Percentiles rank a stretch among this genome's conserved stretches.
phyloP scores from a whole-genome alignment of 2,888 invertebrate species.

The Rutpela maculata region DNA sequence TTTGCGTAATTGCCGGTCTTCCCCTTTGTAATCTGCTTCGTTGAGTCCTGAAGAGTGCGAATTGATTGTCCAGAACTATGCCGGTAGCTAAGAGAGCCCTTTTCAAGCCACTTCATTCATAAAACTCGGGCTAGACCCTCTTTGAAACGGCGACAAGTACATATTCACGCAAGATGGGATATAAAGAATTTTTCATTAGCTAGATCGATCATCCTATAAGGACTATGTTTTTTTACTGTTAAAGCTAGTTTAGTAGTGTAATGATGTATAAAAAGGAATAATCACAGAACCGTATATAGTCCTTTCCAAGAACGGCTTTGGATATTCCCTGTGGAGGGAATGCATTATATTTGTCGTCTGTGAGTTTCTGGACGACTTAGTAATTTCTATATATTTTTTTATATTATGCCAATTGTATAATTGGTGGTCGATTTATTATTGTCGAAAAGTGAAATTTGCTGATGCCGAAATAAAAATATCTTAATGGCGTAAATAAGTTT shows the following conservation, averaged over 20 bases:
- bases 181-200: background rate
- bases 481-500: too few relatives aligned
- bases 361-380: too few relatives aligned
- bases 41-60: constrained; percentile 25
- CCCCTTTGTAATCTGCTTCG: constrained; percentile 38
- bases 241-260: background rate
- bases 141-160: background rate
- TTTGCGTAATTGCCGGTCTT: constrained; percentile 42
- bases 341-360: too few relatives aligned
- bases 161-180: background rate
- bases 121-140: background rate
- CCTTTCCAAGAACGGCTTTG: too few relatives aligned
- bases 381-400: too few relatives aligned
- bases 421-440: too few relatives aligned
- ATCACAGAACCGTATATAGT: too few relatives aligned
- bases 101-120: constrained; percentile 10
- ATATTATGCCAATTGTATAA: too few relatives aligned
- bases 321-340: too few relatives aligned
- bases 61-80: constrained; percentile 24
- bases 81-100: background rate
- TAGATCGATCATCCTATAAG: background rate
- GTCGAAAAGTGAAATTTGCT: too few relatives aligned
- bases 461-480: too few relatives aligned
- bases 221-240: background rate
- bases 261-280: too few relatives aligned